Evolutionary conservation across 2,113 vertebrate genomes (phyloP).

Genomic region (Bos javanicus): DNA sequence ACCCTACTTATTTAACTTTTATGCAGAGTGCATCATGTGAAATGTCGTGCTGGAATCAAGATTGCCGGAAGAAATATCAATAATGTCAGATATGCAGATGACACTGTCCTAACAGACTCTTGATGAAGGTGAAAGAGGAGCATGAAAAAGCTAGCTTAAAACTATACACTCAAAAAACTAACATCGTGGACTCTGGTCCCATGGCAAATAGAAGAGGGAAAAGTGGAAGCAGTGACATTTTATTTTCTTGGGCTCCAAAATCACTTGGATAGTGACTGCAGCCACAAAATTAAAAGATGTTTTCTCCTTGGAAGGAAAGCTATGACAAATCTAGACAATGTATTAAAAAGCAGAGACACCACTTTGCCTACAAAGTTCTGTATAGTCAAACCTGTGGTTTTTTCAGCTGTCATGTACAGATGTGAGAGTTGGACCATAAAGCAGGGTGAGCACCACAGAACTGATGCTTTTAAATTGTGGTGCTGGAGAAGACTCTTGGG

Average conservation of each 20-base stretch:
- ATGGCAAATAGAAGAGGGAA: background rate
- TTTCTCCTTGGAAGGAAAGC: background rate
- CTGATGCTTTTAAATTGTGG: background rate
- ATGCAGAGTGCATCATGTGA: background rate
- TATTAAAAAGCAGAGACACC: background rate
- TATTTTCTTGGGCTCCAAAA: background rate
- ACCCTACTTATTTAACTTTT: background rate
- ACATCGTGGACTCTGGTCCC: background rate
- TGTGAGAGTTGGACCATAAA: background rate
- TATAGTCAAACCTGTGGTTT: background rate
- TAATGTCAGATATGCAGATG: background rate
- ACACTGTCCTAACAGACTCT: background rate
- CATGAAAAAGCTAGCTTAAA: background rate
- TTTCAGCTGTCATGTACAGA: background rate
- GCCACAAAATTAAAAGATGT: background rate
- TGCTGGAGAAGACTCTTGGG: background rate
- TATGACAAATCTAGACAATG: background rate
- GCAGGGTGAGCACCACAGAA: background rate
- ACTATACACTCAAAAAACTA: background rate
- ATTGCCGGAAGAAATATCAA: background rate
- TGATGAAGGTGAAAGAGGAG: background rate
- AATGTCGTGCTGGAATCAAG: background rate
- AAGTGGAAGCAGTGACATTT: background rate
- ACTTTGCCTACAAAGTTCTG: background rate
- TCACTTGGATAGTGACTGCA: background rate